Conservation (phyloP, 2,113 vertebrate genomes). For the Athene noctua region DNA sequence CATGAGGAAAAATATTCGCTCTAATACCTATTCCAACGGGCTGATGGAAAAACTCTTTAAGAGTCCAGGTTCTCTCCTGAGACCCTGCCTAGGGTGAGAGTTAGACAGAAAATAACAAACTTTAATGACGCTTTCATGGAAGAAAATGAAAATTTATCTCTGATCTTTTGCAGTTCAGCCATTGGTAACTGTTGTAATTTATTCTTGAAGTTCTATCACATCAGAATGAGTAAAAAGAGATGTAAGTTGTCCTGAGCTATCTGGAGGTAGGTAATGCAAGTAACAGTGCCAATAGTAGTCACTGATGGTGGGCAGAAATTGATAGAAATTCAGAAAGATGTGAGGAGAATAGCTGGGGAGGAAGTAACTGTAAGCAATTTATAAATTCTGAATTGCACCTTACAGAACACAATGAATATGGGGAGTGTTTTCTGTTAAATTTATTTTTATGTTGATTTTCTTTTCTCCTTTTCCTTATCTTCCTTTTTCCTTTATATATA, state of each 20-base stretch:
- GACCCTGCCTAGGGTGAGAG: neutral
- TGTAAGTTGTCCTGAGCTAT: neutral
- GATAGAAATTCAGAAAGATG: neutral
- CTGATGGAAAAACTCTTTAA: neutral
- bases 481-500: neutral
- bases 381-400: neutral
- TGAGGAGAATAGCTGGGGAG: neutral
- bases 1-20: neutral
- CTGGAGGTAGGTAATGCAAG: neutral
- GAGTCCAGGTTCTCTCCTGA: neutral
- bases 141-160: slow-evolving; percentile 6
- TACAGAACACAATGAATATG: neutral
- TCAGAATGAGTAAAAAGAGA: neutral
- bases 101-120: slow-evolving; percentile 3
- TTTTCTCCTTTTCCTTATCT: neutral
- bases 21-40: neutral
- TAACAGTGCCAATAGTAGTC: neutral
- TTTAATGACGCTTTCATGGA: slow-evolving; percentile 1
- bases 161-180: neutral
- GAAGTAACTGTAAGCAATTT: neutral
- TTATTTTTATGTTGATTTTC: neutral
- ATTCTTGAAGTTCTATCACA: neutral
- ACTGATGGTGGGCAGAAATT: neutral
- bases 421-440: neutral
- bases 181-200: neutral